phyloP scores from a whole-genome alignment of 1,140 invertebrate species.

The Calliphora vicina region DNA sequence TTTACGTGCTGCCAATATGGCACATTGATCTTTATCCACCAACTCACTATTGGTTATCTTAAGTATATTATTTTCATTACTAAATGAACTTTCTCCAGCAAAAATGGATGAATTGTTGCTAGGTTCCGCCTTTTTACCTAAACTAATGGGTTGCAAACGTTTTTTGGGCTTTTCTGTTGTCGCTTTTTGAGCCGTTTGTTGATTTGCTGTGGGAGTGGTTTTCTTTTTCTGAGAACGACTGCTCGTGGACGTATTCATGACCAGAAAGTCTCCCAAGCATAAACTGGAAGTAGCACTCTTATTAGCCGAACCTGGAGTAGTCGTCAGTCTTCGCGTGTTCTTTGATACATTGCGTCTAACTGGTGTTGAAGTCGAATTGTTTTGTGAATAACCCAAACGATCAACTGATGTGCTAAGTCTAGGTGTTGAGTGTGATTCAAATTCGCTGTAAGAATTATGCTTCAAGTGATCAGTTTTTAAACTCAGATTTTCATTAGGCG shows the following conservation, averaged over 20 bases:
- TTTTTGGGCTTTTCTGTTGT: constrained; percentile 49
- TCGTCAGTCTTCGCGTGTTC: neutral
- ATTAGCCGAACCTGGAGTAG: constrained; percentile 16
- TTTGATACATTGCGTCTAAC: constrained; percentile 22
- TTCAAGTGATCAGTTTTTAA: neutral
- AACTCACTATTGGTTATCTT: constrained; percentile 52
- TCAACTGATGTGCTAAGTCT: neutral
- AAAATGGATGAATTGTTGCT: constrained; percentile 39
- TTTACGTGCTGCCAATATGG: constrained; percentile 52
- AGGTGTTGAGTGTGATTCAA: neutral
- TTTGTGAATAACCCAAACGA: neutral
- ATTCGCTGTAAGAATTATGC: neutral
- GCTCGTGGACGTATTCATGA: constrained; percentile 15
- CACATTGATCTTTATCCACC: constrained; percentile 51
- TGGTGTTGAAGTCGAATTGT: constrained; percentile 23
- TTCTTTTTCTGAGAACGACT: constrained; percentile 50
- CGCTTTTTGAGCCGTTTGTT: neutral
- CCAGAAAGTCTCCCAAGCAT: constrained; percentile 55
- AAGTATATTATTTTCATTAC: constrained; percentile 58
- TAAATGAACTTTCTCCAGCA: constrained; percentile 55
- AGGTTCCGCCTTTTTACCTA: constrained; percentile 34
- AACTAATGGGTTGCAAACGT: constrained; percentile 56
- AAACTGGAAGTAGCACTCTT: constrained; percentile 43
- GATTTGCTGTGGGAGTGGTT: constrained; percentile 6
- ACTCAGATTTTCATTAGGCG: neutral